Conservation (phyloP, 2,888 invertebrate species). For the Diloba caeruleocephala region DNA sequence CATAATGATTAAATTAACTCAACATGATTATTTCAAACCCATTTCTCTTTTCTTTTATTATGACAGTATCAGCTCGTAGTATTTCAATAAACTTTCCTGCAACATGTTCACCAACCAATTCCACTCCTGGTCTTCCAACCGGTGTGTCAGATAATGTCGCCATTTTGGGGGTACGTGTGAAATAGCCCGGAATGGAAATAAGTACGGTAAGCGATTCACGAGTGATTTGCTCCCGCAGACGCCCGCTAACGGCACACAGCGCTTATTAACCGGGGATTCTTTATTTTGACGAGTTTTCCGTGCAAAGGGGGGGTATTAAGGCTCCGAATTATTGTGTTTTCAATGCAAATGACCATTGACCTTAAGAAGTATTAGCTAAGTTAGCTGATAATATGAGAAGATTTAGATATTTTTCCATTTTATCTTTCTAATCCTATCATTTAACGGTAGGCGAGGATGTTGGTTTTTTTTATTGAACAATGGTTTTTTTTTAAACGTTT, state of each 20-base stretch:
- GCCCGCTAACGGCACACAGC: conserved; percentile 36
- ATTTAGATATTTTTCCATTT: conserved; percentile 3
- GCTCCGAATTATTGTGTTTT: conserved; percentile 23
- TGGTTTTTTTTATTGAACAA: no score
- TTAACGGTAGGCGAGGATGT: no score
- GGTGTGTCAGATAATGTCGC: conserved; percentile 54
- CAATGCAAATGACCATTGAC: conserved; percentile 30
- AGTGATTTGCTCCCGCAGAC: conserved; percentile 60
- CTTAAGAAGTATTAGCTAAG: not conserved
- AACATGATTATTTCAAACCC: no score
- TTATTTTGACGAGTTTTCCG: conserved; percentile 41
- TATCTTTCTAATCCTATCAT: not conserved
- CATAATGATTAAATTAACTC: no score
- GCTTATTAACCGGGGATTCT: conserved; percentile 50
- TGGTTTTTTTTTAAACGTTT: no score
- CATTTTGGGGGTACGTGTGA: conserved; percentile 56
- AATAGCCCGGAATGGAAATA: conserved; percentile 69
- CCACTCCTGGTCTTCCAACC: conserved; percentile 5
- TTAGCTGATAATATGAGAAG: conserved; percentile 20
- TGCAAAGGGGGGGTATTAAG: conserved; percentile 18
- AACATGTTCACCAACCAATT: no score
- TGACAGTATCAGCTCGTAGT: no score
- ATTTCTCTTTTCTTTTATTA: no score
- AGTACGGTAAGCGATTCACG: conserved; percentile 67
- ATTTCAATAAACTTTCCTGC: not conserved